These are phyloP conservation scores for Coryphaenoides rupestris DNA, from an alignment of 2,113 vertebrate genomes.

Conservation along the genomic window DNA sequence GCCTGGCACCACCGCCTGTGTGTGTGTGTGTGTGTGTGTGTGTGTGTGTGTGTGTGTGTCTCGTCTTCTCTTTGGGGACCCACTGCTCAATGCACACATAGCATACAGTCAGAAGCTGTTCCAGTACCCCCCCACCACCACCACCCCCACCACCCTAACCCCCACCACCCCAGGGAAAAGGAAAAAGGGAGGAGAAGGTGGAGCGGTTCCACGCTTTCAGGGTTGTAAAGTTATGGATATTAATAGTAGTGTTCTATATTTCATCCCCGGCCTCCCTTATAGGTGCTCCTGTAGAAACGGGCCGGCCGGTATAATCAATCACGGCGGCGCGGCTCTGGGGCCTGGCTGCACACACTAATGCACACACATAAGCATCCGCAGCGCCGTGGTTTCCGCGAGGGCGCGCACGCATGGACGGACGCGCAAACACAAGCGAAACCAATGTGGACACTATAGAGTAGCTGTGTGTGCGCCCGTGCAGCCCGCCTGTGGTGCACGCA, in stretches of 20 bases:
- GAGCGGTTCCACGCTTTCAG: constrained; percentile 34
- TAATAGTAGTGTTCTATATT: constrained; percentile 61
- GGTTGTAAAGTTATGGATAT: constrained; percentile 49
- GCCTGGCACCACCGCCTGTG: constrained; percentile 49
- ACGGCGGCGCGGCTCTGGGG: constrained; percentile 44
- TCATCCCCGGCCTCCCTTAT: constrained; percentile 42
- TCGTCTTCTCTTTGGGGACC: constrained; percentile 54
- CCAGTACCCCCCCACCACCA: constrained; percentile 1
- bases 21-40: neutral
- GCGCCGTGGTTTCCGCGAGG: constrained; percentile 4
- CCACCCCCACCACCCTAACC: neutral
- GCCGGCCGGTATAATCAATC: constrained; percentile 57
- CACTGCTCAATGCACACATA: constrained; percentile 51
- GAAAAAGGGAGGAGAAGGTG: constrained; percentile 14
- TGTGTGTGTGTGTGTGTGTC: too few species aligned
- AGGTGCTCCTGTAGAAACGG: constrained; percentile 35
- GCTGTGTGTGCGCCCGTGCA: too few species aligned
- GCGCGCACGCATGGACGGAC: constrained; percentile 16
- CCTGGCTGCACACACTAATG: constrained; percentile 33
- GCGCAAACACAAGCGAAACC: neutral
- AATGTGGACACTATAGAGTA: neutral
- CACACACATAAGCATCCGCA: constrained; percentile 1
- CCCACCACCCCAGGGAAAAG: constrained; percentile 39
- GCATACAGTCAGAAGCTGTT: constrained; percentile 51
- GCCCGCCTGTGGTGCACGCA: too few species aligned